Percentiles rank a stretch among this genome's conserved stretches.
These are phyloP conservation scores for Pitta sordida DNA, from an alignment of 2,113 vertebrate species.

Conservation along the genomic window DNA sequence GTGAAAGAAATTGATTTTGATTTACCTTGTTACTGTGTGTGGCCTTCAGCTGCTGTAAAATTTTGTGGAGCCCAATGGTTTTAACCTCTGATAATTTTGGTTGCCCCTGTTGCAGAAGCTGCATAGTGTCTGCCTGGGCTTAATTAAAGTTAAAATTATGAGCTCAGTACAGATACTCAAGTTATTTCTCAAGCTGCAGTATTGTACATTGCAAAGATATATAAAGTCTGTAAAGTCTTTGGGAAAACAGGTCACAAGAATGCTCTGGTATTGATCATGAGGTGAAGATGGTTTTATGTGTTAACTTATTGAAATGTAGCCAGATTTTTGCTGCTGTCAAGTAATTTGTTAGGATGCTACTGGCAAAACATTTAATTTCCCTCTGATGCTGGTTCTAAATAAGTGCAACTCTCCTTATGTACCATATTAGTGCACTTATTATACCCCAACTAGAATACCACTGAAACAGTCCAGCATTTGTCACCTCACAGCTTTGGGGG, in stretches of 20 bases:
- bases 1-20: not conserved
- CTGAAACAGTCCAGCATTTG: not conserved
- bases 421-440: not conserved
- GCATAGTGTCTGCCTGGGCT: not conserved
- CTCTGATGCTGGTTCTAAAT: not conserved
- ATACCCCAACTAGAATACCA: not conserved
- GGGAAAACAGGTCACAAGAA: not conserved
- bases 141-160: not conserved
- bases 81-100: not conserved
- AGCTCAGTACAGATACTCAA: not conserved
- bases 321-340: not conserved
- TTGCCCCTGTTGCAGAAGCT: not conserved
- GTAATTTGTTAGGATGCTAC: not conserved
- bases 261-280: not conserved
- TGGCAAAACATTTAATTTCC: not conserved
- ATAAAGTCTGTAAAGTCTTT: not conserved
- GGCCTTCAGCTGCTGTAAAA: not conserved
- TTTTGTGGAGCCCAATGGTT: not conserved
- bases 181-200: not conserved
- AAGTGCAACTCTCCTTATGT: not conserved
- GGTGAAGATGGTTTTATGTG: not conserved
- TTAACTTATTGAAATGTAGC: not conserved
- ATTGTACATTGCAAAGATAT: not conserved
- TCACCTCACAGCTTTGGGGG: not conserved
- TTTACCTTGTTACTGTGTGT: not conserved